Evolutionary conservation across 2,888 invertebrate genomes (phyloP).

Genomic region (Callinectes sapidus): DNA sequence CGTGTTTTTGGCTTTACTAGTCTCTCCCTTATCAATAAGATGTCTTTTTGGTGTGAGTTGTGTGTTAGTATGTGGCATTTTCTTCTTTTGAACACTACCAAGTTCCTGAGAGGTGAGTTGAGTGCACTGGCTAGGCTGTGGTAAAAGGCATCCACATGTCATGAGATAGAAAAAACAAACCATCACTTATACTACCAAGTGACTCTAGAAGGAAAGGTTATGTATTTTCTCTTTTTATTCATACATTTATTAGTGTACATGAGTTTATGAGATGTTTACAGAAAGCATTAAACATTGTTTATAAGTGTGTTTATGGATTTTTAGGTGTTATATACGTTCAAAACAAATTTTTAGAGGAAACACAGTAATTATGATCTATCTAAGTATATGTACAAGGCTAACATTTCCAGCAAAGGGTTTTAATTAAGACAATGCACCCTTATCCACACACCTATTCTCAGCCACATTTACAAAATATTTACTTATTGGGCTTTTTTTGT

Average conservation of each 20-base stretch:
- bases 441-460: no score
- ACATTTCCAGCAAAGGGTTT: no score
- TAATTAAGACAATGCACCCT: no score
- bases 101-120: constrained; percentile 8
- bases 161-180: neutral
- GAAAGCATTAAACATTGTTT: neutral
- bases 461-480: no score
- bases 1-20: constrained; percentile 4
- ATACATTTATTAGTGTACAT: neutral
- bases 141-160: neutral
- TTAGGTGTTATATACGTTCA: no score
- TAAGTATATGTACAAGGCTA: no score
- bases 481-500: no score
- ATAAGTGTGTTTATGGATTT: neutral
- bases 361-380: no score
- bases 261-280: neutral
- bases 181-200: neutral
- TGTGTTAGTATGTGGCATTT: neutral
- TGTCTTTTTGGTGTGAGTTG: constrained; percentile 9
- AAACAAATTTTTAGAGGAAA: no score
- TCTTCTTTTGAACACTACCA: constrained; percentile 36
- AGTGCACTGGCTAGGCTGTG: neutral
- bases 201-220: neutral
- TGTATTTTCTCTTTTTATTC: neutral
- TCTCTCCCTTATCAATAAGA: neutral